Percentiles rank a stretch among this genome's conserved stretches.
Evolutionary conservation across 2,797 vertebrate genomes (phyloP).

Genomic region (Cossypha niveicapilla): DNA sequence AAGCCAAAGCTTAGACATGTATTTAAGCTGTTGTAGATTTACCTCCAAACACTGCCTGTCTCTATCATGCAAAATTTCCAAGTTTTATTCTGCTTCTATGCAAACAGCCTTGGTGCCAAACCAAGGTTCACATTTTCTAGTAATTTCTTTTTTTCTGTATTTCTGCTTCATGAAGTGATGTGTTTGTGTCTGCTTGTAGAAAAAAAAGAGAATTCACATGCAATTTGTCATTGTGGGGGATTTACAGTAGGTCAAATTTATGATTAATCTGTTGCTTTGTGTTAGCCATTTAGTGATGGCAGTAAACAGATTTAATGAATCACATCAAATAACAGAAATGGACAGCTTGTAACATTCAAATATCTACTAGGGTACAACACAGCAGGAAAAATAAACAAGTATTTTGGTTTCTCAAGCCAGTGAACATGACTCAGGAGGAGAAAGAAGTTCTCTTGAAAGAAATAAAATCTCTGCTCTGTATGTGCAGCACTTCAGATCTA

Average conservation of each 20-base stretch:
- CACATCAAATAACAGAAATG: neutral
- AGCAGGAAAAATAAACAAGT: constrained; percentile 1
- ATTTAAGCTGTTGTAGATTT: neutral
- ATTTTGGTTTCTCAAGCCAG: constrained; percentile 16
- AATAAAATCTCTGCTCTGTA: neutral
- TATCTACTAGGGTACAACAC: neutral
- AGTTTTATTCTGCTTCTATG: neutral
- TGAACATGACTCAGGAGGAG: neutral
- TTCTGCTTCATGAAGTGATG: neutral
- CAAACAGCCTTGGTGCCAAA: neutral
- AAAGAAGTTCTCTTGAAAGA: neutral
- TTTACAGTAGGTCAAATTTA: constrained; percentile 32
- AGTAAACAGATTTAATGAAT: constrained; percentile 1
- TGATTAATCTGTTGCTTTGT: constrained; percentile 33
- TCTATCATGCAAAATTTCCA: neutral
- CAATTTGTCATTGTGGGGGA: neutral
- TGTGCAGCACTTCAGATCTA: neutral
- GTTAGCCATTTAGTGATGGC: constrained; percentile 21
- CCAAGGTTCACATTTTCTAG: neutral
- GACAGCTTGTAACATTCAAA: neutral
- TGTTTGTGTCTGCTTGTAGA: neutral
- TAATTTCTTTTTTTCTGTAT: neutral
- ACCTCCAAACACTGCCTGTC: neutral
- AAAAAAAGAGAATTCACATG: neutral
- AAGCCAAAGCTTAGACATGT: neutral